Base-by-base conservation (phyloP, 2,797 vertebrate species). In the Meriones psammophilus region DNA sequence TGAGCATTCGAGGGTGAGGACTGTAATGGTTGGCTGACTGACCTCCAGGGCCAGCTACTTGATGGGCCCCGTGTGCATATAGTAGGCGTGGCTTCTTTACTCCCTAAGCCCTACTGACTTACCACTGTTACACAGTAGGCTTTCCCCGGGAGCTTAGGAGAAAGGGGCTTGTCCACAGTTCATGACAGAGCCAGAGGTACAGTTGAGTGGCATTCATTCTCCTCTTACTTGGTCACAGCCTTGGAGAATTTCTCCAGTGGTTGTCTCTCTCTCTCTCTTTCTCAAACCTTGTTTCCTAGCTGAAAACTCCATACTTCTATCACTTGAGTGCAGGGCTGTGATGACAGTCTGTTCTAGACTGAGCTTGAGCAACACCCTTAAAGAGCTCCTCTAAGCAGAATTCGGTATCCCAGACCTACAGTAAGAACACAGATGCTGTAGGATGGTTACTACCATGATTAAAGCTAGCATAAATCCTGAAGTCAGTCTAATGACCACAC, bases 261-360 rank as follows among this genome's bases (percentile, higher is more conserved):
- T 36, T 39, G 14, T 15, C 17, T 5, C 56, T 18, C 17, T 5
- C 56, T 18, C 17, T 18, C 24, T 78, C 76, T 92, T 77, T 93
- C 88, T 56, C 71, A 42, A 77, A 56, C n/a, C 64, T 83, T 18
- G 1, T 71, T 91, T 79, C 83, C 81, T 71, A 93, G 76, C 46
- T 66, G 60, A 94, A 89, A 66, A 74, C 46, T 87, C 64, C 73
- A 58, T 1, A 73, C 93, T 92, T 92, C 84, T 86, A 28, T 81
- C 76, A 54, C n/a, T 94, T 79, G 60, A n/a, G 66, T 71, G 76
- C 42, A 94, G 39, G 91, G 81, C 50, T 17, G 2, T 26, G 9
- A 28, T 62, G 60, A 86, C 83, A 62, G 71, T 92, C 36, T 93
- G 1, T 46, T 50, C 33, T 90, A 42, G 66, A 46, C 58, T 26